These are phyloP conservation scores for Euphydryas editha DNA, from an alignment of 2,888 invertebrate genomes.

Conservation along the genomic window DNA sequence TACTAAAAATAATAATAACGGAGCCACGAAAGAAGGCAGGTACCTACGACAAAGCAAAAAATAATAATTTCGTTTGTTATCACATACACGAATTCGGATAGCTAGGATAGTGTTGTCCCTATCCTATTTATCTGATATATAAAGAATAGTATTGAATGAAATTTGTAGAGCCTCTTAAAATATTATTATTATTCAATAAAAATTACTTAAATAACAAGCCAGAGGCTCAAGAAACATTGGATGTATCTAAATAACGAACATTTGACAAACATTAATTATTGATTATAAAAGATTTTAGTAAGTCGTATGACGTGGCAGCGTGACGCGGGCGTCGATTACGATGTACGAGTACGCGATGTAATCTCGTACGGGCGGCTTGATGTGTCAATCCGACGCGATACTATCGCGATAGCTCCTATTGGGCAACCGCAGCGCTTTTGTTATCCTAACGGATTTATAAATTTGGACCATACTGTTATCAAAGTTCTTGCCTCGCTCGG, in stretches of 20 bases:
- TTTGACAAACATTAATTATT: slow-evolving; percentile 8
- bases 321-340: slow-evolving; percentile 67
- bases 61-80: too few relatives aligned
- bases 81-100: too few relatives aligned
- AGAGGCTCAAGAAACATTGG: too few relatives aligned
- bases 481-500: slow-evolving; percentile 54
- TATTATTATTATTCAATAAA: too few relatives aligned
- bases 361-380: slow-evolving; percentile 73
- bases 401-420: slow-evolving; percentile 77
- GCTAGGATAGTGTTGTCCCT: too few relatives aligned
- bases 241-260: not conserved
- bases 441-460: slow-evolving; percentile 77
- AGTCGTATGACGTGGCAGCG: slow-evolving; percentile 47
- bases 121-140: too few relatives aligned
- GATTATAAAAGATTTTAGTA: slow-evolving; percentile 27
- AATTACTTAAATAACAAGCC: too few relatives aligned
- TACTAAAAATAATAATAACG: too few relatives aligned
- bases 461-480: slow-evolving; percentile 53
- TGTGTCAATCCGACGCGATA: slow-evolving; percentile 73
- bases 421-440: slow-evolving; percentile 78
- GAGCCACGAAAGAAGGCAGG: too few relatives aligned
- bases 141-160: too few relatives aligned
- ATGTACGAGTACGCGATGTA: slow-evolving; percentile 71
- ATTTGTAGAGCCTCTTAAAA: too few relatives aligned
- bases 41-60: too few relatives aligned